Evolutionary conservation across 2,113 vertebrate species (phyloP).

Genomic region (Pterocles burchelli): DNA sequence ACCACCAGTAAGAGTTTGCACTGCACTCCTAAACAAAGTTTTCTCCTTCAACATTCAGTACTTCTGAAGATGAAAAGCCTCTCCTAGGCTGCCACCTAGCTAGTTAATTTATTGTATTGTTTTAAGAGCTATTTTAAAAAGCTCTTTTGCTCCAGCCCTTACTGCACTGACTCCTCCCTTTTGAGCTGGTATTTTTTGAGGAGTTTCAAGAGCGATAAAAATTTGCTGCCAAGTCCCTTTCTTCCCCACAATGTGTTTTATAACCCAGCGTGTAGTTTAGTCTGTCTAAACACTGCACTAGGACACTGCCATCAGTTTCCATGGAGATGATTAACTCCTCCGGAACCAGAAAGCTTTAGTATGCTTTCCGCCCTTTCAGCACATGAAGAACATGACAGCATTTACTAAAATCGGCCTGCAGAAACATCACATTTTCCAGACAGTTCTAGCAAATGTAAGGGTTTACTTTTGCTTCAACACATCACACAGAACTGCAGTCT

Average conservation of each 20-base stretch:
- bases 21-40: neutral
- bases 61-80: constrained; percentile 15
- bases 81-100: constrained; percentile 59
- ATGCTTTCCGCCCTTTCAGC: neutral
- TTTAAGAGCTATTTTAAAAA: constrained; percentile 37
- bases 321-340: constrained; percentile 79
- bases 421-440: neutral
- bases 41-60: neutral
- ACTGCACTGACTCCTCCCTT: constrained; percentile 37
- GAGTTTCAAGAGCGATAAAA: constrained; percentile 62
- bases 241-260: constrained; percentile 68
- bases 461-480: neutral
- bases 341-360: constrained; percentile 15
- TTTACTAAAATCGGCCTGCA: neutral
- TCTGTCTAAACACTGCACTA: constrained; percentile 73
- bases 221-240: constrained; percentile 68
- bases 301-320: constrained; percentile 72
- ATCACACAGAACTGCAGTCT: neutral
- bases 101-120: constrained; percentile 35
- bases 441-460: neutral
- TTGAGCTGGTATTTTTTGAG: constrained; percentile 60
- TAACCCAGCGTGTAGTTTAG: constrained; percentile 71
- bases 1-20: neutral
- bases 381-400: neutral
- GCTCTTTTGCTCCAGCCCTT: constrained; percentile 14